Evolutionary conservation across 53 echinoderm and acorn worm genomes (phyloP), one percentile per base, ranked within the genome.

Genomic region (Paracentrotus lividus): DNA sequence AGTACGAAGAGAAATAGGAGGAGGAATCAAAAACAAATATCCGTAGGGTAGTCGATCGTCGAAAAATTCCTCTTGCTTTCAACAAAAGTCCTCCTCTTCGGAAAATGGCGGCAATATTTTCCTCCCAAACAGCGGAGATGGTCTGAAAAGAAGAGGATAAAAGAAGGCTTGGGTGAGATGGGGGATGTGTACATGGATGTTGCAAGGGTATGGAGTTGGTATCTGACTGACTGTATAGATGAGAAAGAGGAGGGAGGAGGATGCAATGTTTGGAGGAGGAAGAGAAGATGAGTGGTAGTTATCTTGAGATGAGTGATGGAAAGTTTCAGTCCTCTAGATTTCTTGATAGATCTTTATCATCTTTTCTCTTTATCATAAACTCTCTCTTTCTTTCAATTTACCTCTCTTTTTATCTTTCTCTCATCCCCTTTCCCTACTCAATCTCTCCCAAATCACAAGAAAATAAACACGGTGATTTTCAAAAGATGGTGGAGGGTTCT

Each of bases 51-150:
- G 47, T 55, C n/a, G n/a, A n/a, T n/a, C 86, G 86, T 47, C 81
- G 9, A 86, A 56, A 33, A 36, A 86, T 86, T 86, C 26, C 86
- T 86, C 56, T 56, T 56, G 38, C 86, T 86, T 36, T 56, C 44
- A 47, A n/a, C 86, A 32, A 86, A 86, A 86, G 56, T n/a, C n/a
- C 34, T 56, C 53, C 86, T 56, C 86, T 38, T 56, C 86, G 21
- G 86, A 32, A 86, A 86, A 86, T 55, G 86, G 86, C 53, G 86
- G 43, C 86, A 86, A 86, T 86, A 86, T 86, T 86, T 86, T 86
- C 86, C 86, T 86, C 86, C 86, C 86, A 86, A 86, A 86, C 86
- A 86, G 72, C 47, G 86, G 32, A 8, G 53, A 86, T 29, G 24
- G 47, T 81, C 53, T 86, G 86, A 86, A 56, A 56, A 56, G 36